phyloP scores from a whole-genome alignment of 2,113 vertebrate species.

The Numida meleagris region DNA sequence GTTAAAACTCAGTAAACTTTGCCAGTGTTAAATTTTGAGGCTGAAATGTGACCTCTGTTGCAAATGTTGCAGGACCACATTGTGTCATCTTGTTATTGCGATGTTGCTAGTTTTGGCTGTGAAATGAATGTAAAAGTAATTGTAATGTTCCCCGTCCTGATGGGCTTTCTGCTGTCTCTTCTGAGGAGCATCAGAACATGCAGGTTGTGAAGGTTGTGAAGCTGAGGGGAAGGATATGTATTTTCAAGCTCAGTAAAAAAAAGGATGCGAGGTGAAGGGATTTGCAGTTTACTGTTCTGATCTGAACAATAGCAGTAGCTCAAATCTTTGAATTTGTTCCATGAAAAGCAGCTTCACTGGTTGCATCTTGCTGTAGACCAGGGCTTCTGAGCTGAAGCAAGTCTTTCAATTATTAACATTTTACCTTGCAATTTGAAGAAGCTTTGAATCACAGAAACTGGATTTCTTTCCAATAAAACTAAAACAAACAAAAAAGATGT shows the following conservation, averaged over 20 bases:
- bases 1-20: neutral
- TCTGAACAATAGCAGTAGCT: neutral
- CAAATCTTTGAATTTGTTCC: neutral
- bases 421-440: neutral
- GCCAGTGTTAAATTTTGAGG: neutral
- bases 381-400: neutral
- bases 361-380: neutral
- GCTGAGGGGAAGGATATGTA: neutral
- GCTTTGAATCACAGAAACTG: neutral
- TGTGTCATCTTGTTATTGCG: neutral
- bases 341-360: neutral
- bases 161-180: neutral
- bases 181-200: neutral
- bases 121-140: neutral
- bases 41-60: neutral
- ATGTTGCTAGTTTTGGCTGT: neutral
- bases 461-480: neutral
- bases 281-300: neutral
- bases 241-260: neutral
- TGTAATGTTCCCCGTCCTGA: neutral
- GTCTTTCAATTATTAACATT: neutral
- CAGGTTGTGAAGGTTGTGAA: neutral
- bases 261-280: neutral
- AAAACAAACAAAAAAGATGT: neutral
- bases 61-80: neutral